Evolutionary conservation across 2,888 invertebrate species (phyloP), one percentile per base, ranked within the genome.

Genomic region (Rutpela maculata): DNA sequence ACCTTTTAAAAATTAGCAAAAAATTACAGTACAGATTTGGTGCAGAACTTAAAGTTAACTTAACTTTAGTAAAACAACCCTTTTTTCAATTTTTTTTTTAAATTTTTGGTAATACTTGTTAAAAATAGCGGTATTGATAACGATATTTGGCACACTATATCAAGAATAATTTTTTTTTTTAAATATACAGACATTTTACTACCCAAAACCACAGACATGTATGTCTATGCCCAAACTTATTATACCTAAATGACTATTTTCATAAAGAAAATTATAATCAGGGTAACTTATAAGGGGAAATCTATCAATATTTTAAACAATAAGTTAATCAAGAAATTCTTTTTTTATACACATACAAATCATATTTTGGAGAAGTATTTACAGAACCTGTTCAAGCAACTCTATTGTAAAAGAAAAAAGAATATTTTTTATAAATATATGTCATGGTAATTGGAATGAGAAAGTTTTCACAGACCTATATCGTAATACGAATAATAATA

Each of bases 391-490:
- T 17, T 60, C 1, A 63, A 63, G 62, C 10, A 35, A 17, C 26
- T 26, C 19, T 26, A 26, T n/a, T 63, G 17, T 0, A 62, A 31
- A 22, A 1, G 31, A 31, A 22, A 1, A 18, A 11, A 59, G 18
- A 56, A 17, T 18, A 56, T 67, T 19, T 57, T 57, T 43, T 10
- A 69, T 22, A 57, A 57, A 59, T 35, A 72, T 18, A 55, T 72
- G 63, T 72, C 72, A 72, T 72, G 72, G 62, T 62, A 72, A 38
- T 18, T 57, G 70, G 43, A 70, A 63, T 55, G 31, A 31, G 55
- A 50, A 26, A 43, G 26, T 18, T 35, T 63, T 72, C 72, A 72
- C 55, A 72, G 63, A 63, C 63, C 26, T 63, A 60, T 43, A 15
- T 60, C 56, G 17, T 38, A 50, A 67, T 56, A 55, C n/a, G 38